Base-by-base conservation (phyloP, 2,797 vertebrate genomes). In the Betta splendens region DNA sequence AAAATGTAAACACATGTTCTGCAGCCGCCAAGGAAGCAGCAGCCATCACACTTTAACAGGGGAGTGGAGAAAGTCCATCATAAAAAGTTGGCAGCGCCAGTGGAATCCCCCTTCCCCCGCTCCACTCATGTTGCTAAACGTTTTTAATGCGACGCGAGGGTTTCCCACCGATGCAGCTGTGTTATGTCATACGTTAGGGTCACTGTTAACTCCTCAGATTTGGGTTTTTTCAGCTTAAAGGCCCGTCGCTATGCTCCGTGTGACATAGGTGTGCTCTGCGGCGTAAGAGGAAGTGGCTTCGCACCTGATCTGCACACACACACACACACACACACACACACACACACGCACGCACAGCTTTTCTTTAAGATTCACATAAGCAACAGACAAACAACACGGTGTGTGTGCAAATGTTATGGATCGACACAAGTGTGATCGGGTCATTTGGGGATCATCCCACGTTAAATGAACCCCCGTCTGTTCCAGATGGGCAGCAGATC, bases 401-500 rank as follows among this genome's bases (percentile, higher is more conserved):
- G 15, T 16, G 13, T n/a, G 15, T 16, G 23, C 3, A 13, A 25
- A 12, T 11, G 4, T 36, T 26, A 10, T 10, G 3, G 32, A 2
- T 10, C n/a, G n/a, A n/a, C n/a, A n/a, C n/a, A n/a, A n/a, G n/a
- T n/a, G n/a, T n/a, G n/a, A n/a, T n/a, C n/a, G n/a, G n/a, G n/a
- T n/a, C n/a, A n/a, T 40, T n/a, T 22, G 23, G 47, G 23, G 17
- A n/a, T 22, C 8, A 16, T 17, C 11, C 17, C 16, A 10, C n/a
- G 1, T 65, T 61, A 15, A 61, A 66, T 49, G 50, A 22, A 43
- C 53, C 35, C 40, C 18, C 3, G 52, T 22, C 76, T 29, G 54
- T 17, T 64, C 17, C 81, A 99, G 98, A 99, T 81, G 97, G 98
- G 23, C 95, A 98, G 86, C 97, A 99, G 66, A 93, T 97, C 72